These are phyloP conservation scores for Littorina saxatilis DNA, from an alignment of 1,140 invertebrate species.

Conservation along the genomic window DNA sequence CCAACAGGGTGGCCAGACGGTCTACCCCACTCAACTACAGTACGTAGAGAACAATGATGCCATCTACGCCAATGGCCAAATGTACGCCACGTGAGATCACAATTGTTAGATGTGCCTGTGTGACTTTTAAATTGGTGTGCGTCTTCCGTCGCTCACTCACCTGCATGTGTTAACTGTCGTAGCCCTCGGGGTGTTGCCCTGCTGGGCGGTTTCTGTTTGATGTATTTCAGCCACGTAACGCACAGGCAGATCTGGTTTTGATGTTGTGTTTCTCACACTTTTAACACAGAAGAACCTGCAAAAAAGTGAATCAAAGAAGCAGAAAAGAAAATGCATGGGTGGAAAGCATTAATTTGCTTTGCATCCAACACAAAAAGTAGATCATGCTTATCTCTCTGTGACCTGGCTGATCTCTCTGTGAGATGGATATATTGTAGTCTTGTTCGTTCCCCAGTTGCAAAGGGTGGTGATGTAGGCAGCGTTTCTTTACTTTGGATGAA, in stretches of 20 bases:
- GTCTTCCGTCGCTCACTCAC: neutral
- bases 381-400: too few species aligned
- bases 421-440: too few species aligned
- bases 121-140: conserved; percentile 7
- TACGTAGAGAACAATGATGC: conserved; percentile 84
- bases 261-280: conserved; percentile 26
- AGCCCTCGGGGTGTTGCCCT: neutral
- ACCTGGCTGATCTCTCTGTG: too few species aligned
- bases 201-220: neutral
- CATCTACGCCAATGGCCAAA: conserved; percentile 83
- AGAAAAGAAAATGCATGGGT: neutral
- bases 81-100: conserved; percentile 75
- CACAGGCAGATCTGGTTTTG: conserved; percentile 20
- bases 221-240: neutral
- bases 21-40: conserved; percentile 82
- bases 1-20: conserved; percentile 71
- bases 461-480: too few species aligned
- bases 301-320: neutral
- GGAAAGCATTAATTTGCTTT: too few species aligned
- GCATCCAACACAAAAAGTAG: too few species aligned
- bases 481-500: too few species aligned
- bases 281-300: neutral
- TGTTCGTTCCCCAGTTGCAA: too few species aligned
- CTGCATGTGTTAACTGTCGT: conserved; percentile 21
- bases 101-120: conserved; percentile 48